Evolutionary conservation across 2,797 vertebrate genomes (phyloP).

Genomic region (Enteromius anoplus): DNA sequence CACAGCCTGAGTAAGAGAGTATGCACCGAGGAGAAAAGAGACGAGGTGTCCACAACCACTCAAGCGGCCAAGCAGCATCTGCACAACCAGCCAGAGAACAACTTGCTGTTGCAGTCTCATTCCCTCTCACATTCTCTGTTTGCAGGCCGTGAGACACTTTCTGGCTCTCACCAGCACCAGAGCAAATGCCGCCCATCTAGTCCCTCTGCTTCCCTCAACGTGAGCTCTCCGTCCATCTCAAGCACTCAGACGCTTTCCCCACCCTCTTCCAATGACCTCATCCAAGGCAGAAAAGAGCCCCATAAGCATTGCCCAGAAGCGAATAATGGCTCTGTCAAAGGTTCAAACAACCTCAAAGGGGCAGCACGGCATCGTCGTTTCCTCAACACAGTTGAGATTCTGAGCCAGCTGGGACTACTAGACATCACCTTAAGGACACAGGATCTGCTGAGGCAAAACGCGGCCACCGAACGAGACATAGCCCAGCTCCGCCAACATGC

Average conservation of each 20-base stretch:
- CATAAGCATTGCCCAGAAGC: slow-evolving; percentile 48
- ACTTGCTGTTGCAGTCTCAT: slow-evolving; percentile 14
- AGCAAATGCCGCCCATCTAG: slow-evolving; percentile 49
- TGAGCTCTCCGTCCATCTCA: slow-evolving; percentile 58
- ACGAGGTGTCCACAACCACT: slow-evolving; percentile 39
- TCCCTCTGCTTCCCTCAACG: slow-evolving; percentile 47
- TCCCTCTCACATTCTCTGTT: slow-evolving; percentile 40
- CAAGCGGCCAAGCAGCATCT: slow-evolving; percentile 51
- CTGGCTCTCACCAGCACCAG: slow-evolving; percentile 17
- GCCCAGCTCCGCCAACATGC: slow-evolving; percentile 73
- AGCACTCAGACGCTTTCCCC: slow-evolving; percentile 64
- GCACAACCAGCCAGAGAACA: slow-evolving; percentile 55
- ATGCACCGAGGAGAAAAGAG: slow-evolving; percentile 64
- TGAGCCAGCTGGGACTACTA: slow-evolving; percentile 74
- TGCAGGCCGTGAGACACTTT: background rate
- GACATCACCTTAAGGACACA: slow-evolving; percentile 76
- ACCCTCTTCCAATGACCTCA: slow-evolving; percentile 40
- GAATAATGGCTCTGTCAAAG: slow-evolving; percentile 18
- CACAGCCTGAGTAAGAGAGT: slow-evolving; percentile 72
- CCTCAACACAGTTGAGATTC: slow-evolving; percentile 74
- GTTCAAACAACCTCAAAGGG: slow-evolving; percentile 37
- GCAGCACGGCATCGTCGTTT: slow-evolving; percentile 68
- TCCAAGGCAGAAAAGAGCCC: slow-evolving; percentile 41
- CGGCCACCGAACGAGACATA: slow-evolving; percentile 67
- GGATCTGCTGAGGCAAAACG: slow-evolving; percentile 74